These are phyloP conservation scores for Heterochromis multidens DNA, from an alignment of 2,113 vertebrate genomes.

Conservation along the genomic window DNA sequence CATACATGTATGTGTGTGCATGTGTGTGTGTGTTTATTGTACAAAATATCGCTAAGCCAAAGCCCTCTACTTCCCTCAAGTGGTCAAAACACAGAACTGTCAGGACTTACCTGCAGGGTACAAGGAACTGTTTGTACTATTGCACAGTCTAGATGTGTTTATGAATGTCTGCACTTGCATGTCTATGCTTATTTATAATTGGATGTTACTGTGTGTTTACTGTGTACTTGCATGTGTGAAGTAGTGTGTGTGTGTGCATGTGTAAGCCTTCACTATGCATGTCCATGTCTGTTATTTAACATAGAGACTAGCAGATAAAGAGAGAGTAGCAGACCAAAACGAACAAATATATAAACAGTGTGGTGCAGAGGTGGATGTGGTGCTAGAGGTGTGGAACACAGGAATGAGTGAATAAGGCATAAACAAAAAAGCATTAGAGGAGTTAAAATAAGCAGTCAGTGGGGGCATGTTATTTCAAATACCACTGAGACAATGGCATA, in stretches of 20 bases:
- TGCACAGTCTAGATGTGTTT: not conserved
- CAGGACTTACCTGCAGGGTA: conserved; percentile 3
- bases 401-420: not conserved
- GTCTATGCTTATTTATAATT: conserved; percentile 16
- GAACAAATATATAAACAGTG: conserved; percentile 55
- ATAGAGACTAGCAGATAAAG: conserved; percentile 60
- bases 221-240: conserved; percentile 1
- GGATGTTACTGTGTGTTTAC: conserved; percentile 9
- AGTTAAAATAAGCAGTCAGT: not conserved
- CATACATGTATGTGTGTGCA: not conserved
- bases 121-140: not conserved
- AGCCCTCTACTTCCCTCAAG: conserved; percentile 68
- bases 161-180: not conserved
- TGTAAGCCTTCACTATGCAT: not conserved
- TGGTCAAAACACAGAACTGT: conserved; percentile 32
- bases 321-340: conserved; percentile 46
- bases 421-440: not conserved
- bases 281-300: conserved; percentile 60
- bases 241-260: conserved; percentile 1
- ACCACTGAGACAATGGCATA: not conserved
- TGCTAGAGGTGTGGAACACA: not conserved
- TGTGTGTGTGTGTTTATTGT: not conserved
- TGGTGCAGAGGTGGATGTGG: conserved; percentile 3
- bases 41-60: conserved; percentile 12
- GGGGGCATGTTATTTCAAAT: not conserved